Evolutionary conservation across 2,113 vertebrate genomes (phyloP).

Genomic region (Agapornis roseicollis): DNA sequence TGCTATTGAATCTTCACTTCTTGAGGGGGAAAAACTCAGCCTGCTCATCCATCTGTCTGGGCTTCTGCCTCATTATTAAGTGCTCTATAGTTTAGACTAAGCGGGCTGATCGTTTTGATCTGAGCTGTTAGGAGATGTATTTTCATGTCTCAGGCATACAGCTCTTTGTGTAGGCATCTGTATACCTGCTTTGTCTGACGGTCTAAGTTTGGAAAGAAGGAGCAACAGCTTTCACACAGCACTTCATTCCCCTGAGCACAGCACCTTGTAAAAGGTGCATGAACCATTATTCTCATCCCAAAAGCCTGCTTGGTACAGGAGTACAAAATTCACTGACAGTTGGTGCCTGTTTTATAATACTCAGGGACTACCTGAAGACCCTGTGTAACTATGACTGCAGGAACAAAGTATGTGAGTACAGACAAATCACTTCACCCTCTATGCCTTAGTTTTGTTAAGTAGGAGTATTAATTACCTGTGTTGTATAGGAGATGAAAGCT

Average conservation of each 20-base stretch:
- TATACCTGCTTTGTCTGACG: neutral
- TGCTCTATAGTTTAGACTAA: neutral
- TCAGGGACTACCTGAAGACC: neutral
- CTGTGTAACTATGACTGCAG: neutral
- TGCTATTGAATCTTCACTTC: slow-evolving; percentile 21
- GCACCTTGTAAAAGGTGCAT: neutral
- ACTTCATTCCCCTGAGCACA: neutral
- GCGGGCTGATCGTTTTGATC: neutral
- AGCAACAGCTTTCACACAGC: fast-evolving
- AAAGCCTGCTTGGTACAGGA: neutral
- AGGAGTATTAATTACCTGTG: neutral
- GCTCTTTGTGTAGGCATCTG: neutral
- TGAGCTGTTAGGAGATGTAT: neutral
- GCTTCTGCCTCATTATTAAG: slow-evolving; percentile 12
- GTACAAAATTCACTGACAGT: neutral
- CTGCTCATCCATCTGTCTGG: slow-evolving; percentile 44
- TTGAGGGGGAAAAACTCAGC: neutral
- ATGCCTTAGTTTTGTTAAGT: neutral
- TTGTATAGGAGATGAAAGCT: neutral
- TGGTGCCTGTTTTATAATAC: neutral
- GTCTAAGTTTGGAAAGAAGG: neutral
- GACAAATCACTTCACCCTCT: neutral
- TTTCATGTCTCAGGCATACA: neutral
- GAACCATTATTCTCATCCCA: neutral
- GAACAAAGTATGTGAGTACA: neutral